Conservation (phyloP, 2,797 vertebrate species). For the Babyrousa celebensis region DNA sequence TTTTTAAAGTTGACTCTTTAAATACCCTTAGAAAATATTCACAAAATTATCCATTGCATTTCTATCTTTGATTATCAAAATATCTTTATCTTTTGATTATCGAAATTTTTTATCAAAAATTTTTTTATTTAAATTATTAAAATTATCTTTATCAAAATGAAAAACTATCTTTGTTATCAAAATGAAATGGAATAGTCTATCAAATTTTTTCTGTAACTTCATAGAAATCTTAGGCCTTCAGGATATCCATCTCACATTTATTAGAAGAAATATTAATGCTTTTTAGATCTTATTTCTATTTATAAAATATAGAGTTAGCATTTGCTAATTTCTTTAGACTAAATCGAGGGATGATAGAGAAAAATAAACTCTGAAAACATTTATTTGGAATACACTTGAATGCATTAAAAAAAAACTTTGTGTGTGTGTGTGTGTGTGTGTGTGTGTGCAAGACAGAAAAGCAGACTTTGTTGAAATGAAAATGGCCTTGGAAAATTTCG, state of each 20-base stretch:
- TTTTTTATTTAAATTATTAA: no score
- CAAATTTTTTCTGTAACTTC: not conserved
- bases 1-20: slow-evolving; percentile 19
- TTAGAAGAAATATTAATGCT: not conserved
- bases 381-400: not conserved
- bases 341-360: not conserved
- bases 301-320: not conserved
- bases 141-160: no score
- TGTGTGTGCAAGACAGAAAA: not conserved
- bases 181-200: not conserved
- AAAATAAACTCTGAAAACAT: not conserved
- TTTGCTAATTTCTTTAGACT: not conserved
- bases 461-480: not conserved
- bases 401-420: not conserved
- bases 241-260: not conserved
- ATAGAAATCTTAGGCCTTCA: not conserved
- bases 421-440: not conserved
- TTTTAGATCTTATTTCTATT: not conserved
- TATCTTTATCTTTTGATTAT: no score
- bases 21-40: not conserved
- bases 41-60: not conserved
- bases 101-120: no score
- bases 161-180: not conserved
- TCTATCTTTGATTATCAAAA: not conserved
- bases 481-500: not conserved